These are phyloP conservation scores for Chromobotia macracanthus DNA, from an alignment of 2,797 vertebrate species.

Conservation along the genomic window DNA sequence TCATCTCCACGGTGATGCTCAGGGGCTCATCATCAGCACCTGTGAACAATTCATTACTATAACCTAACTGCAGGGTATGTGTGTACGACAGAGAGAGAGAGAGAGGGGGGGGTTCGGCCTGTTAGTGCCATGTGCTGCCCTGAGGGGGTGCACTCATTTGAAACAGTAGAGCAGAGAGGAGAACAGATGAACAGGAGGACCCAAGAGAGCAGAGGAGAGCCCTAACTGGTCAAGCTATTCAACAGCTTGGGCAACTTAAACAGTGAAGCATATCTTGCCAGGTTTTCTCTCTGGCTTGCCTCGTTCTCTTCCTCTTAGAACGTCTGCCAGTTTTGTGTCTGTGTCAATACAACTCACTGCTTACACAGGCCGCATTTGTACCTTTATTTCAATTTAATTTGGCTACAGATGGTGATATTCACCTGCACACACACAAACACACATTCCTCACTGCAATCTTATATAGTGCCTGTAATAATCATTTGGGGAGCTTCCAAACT, in stretches of 20 bases:
- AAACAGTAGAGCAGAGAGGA: conserved; percentile 48
- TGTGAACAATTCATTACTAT: conserved; percentile 89
- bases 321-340: conserved; percentile 26
- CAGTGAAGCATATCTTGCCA: conserved; percentile 49
- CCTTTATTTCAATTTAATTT: conserved; percentile 29
- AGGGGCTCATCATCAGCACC: conserved; percentile 85
- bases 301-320: not conserved
- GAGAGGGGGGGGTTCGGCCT: conserved; percentile 55
- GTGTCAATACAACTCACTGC: conserved; percentile 31
- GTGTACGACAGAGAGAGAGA: conserved; percentile 39
- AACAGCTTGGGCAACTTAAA: conserved; percentile 53
- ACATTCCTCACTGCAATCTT: not conserved
- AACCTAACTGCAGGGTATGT: conserved; percentile 84
- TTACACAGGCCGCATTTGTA: conserved; percentile 18
- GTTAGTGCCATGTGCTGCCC: conserved; percentile 71
- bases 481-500: conserved; percentile 14
- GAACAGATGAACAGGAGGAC: conserved; percentile 49
- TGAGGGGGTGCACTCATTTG: conserved; percentile 63
- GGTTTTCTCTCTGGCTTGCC: conserved; percentile 53
- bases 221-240: conserved; percentile 44
- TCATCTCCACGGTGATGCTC: conserved; percentile 78
- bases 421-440: conserved; percentile 12
- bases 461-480: conserved; percentile 12
- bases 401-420: conserved; percentile 22
- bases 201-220: conserved; percentile 29